Percentiles rank a stretch among this genome's conserved stretches.
These are phyloP conservation scores for Drosophila nasuta DNA, from an alignment of 1,140 invertebrate species.

Conservation along the genomic window DNA sequence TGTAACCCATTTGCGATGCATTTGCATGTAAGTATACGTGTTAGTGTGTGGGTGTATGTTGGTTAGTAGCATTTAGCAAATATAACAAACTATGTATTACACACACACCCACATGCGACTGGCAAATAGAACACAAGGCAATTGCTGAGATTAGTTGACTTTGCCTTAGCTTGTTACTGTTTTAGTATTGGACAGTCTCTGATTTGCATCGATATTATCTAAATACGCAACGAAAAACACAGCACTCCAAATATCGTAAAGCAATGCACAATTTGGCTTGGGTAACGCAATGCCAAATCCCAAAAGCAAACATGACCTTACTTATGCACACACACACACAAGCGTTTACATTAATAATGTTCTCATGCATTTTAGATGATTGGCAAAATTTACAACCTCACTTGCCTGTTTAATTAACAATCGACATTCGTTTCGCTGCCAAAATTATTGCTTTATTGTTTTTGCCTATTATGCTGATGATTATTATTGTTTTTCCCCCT, in stretches of 20 bases:
- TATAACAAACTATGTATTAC: constrained; percentile 68
- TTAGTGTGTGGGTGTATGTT: constrained; percentile 11
- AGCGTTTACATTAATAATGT: constrained; percentile 39
- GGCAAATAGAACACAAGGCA: constrained; percentile 61
- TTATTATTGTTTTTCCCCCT: constrained; percentile 21
- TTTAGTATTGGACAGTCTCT: background rate
- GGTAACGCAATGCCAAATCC: constrained; percentile 33
- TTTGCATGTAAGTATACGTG: constrained; percentile 11
- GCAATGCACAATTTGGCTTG: constrained; percentile 50
- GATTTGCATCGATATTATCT: constrained; percentile 1
- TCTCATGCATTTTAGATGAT: constrained; percentile 39
- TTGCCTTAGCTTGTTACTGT: constrained; percentile 30
- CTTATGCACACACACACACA: constrained; percentile 21
- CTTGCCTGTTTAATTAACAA: constrained; percentile 61
- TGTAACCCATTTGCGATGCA: constrained; percentile 33
- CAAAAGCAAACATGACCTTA: constrained; percentile 38
- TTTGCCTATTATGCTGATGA: background rate
- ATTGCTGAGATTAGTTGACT: constrained; percentile 68
- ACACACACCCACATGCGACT: constrained; percentile 27
- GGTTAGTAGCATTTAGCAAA: constrained; percentile 70
- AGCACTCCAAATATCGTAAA: background rate
- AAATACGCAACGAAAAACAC: background rate
- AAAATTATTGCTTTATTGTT: constrained; percentile 14
- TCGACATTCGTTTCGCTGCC: constrained; percentile 6
- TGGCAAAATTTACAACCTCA: constrained; percentile 46